Base-by-base conservation (phyloP, 2,888 invertebrate genomes). In the Hypercompe scribonia region DNA sequence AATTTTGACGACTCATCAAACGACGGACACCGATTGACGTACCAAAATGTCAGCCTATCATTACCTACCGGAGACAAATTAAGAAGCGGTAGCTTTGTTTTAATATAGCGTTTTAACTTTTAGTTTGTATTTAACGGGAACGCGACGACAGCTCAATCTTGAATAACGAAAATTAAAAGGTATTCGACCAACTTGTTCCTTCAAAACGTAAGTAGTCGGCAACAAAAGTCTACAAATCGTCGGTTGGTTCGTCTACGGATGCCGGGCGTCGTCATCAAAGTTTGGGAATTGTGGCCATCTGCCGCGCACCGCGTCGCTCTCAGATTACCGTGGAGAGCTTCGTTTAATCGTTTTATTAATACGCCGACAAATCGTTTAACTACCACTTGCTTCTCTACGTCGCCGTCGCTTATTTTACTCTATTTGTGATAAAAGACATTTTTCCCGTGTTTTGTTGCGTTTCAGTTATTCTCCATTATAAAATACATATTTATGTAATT, bases 281-380 rank as follows among this genome's bases (percentile, higher is more conserved):
- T 95, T 95, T 90, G 91, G 90, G 93, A 92, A 94, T 95, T 93
- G 95, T 92, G 93, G 91, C 92, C 95, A 95, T 94, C 94, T 95
- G 95, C 91, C 90, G 94, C 93, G 88, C 91, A 87, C 90, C 90
- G 90, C 93, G 90, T 89, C 92, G 92, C 92, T 93, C 93, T 84
- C 95, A 92, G 95, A 95, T 95, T 95, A 95, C 94, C 93, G 90
- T 89, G 88, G 91, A 90, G 92, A 93, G 94, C 92, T 94, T 94
- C 92, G 91, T 94, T 95, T 95, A 95, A 95, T 95, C 95, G 95
- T 95, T 95, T 95, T 95, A 95, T 95, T 95, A 95, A 95, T 95
- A 95, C 95, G 93, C 94, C 94, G 93, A 91, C 93, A 94, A 94
- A 95, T 95, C 94, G 94, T 92, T 94, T 95, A 91, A 93, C 91